Evolutionary conservation across 1,140 invertebrate genomes (phyloP).

Genomic region (Orius insidiosus): DNA sequence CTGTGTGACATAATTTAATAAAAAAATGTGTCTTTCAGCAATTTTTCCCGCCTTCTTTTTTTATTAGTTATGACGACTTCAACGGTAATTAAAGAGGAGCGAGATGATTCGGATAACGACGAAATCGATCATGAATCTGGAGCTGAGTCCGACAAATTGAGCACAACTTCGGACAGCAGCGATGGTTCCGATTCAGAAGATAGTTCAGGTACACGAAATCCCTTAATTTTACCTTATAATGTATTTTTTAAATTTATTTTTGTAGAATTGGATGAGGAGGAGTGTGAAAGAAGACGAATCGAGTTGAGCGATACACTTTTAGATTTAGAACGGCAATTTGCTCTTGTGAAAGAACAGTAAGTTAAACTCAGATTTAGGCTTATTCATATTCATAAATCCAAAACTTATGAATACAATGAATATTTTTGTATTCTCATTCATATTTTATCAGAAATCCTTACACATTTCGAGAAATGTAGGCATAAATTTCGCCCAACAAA

Average conservation of each 20-base stretch:
- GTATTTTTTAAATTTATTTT: too few relatives aligned
- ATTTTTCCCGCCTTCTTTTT: too few relatives aligned
- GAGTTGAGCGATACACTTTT: constrained; percentile 72
- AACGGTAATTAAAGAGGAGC: constrained; percentile 14
- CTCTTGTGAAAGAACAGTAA: constrained; percentile 68
- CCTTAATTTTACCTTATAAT: too few relatives aligned
- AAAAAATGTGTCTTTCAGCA: too few relatives aligned
- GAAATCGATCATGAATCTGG: constrained; percentile 31
- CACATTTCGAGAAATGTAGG: too few relatives aligned
- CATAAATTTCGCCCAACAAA: too few relatives aligned
- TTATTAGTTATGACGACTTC: too few relatives aligned
- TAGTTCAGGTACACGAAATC: constrained; percentile 31
- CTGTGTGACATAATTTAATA: too few relatives aligned
- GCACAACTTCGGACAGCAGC: constrained; percentile 22
- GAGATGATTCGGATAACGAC: constrained; percentile 27
- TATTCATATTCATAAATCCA: too few relatives aligned
- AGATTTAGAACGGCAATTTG: constrained; percentile 79
- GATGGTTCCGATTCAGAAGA: constrained; percentile 30
- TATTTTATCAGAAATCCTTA: too few relatives aligned
- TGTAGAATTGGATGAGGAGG: constrained; percentile 80
- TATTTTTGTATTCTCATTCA: too few relatives aligned
- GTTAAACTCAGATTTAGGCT: constrained; percentile 21
- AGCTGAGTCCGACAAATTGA: constrained; percentile 30
- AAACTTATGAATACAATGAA: too few relatives aligned
- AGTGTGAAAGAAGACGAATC: constrained; percentile 64